These are phyloP conservation scores for Aplochiton taeniatus DNA, from an alignment of 2,797 vertebrate genomes.

Conservation along the genomic window DNA sequence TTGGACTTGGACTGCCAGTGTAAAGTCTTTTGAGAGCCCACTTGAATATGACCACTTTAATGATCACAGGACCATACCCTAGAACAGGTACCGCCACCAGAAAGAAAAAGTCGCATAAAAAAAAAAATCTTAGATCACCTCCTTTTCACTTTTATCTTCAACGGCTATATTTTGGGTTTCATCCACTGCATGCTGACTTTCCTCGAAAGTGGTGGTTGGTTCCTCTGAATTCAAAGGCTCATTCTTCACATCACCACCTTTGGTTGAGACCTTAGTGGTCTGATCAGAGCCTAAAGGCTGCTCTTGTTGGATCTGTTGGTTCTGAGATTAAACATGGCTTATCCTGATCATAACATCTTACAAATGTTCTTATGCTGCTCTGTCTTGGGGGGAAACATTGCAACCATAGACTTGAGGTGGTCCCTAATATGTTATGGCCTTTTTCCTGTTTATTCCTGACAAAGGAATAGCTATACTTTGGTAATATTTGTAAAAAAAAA, in stretches of 20 bases:
- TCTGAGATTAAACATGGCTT: conserved; percentile 9
- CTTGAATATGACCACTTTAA: not conserved
- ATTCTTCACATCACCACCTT: conserved; percentile 21
- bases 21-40: not conserved
- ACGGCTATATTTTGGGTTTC: conserved; percentile 18
- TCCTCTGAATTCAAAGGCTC: conserved; percentile 27
- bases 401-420: too few relatives aligned
- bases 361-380: too few relatives aligned
- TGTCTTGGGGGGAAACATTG: too few relatives aligned
- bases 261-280: not conserved
- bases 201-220: conserved; percentile 19
- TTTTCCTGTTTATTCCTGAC: not conserved
- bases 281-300: conserved; percentile 8
- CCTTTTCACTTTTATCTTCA: conserved; percentile 19
- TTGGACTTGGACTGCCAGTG: too few relatives aligned
- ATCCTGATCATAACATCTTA: not conserved
- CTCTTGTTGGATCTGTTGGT: conserved; percentile 36
- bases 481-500: not conserved
- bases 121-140: conserved; percentile 42
- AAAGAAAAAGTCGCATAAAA: conserved; percentile 1
- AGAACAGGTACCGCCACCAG: conserved; percentile 1
- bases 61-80: not conserved
- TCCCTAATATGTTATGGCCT: not conserved
- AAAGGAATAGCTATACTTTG: not conserved
- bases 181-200: conserved; percentile 23